Evolutionary conservation across 1,140 invertebrate genomes (phyloP).

Genomic region (Mya arenaria): DNA sequence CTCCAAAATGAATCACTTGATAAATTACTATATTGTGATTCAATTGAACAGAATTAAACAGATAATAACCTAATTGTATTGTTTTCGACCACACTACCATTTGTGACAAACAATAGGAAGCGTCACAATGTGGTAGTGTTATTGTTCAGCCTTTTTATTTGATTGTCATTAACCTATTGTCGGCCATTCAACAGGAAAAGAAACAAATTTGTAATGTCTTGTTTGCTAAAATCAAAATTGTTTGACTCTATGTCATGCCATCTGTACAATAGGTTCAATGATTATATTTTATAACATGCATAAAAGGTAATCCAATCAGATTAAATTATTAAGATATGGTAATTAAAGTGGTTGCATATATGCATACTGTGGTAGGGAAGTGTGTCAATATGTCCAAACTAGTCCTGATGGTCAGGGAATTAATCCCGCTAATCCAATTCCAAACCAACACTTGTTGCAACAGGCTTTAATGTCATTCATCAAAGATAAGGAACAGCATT

Average conservation of each 20-base stretch:
- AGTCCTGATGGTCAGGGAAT: no score
- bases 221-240: no score
- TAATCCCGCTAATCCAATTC: no score
- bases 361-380: no score
- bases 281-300: conserved; percentile 1
- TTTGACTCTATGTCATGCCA: conserved; percentile 6
- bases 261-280: neutral
- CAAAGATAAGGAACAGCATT: conserved; percentile 20
- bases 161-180: conserved; percentile 36
- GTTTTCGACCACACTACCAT: no score
- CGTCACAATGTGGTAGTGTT: conserved; percentile 4
- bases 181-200: neutral
- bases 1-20: no score
- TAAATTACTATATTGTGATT: no score
- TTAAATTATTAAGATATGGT: conserved; percentile 24
- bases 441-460: conserved; percentile 16
- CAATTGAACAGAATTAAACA: no score
- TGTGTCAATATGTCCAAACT: no score
- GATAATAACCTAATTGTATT: no score
- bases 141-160: neutral
- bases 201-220: no score
- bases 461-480: conserved; percentile 37
- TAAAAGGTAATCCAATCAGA: conserved; percentile 31
- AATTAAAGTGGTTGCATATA: conserved; percentile 31
- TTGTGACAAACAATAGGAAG: conserved; percentile 27